Evolutionary conservation across 2,797 vertebrate genomes (phyloP).

Genomic region (Bovichtus diacanthus): DNA sequence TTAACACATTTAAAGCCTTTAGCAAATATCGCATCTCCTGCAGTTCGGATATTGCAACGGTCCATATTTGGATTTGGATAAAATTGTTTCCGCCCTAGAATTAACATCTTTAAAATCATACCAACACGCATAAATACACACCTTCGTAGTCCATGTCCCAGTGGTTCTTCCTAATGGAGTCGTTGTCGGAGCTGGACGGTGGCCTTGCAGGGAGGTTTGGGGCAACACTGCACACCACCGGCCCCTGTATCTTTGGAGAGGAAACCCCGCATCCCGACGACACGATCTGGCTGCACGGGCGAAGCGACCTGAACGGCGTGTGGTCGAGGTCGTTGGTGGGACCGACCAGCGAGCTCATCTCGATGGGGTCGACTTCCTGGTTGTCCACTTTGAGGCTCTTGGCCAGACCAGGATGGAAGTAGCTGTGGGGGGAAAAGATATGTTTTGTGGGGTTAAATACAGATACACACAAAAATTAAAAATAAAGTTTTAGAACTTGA

Average conservation of each 20-base stretch:
- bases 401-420: constrained; percentile 85
- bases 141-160: constrained; percentile 95
- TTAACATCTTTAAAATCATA: background rate
- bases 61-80: too few species aligned
- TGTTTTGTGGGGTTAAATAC: too few species aligned
- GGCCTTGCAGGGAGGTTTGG: constrained; percentile 91
- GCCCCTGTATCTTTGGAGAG: constrained; percentile 81
- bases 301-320: constrained; percentile 82
- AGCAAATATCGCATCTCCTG: too few species aligned
- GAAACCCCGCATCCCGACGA: constrained; percentile 61
- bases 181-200: constrained; percentile 89
- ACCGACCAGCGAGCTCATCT: constrained; percentile 85
- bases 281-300: constrained; percentile 73
- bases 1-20: too few species aligned
- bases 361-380: constrained; percentile 83
- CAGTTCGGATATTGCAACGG: too few species aligned
- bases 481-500: background rate
- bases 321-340: constrained; percentile 85
- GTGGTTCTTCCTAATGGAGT: constrained; percentile 91
- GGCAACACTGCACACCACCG: constrained; percentile 95
- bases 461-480: too few species aligned
- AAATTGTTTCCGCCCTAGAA: too few species aligned
- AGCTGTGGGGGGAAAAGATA: constrained; percentile 59
- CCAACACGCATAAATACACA: constrained; percentile 67
- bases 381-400: constrained; percentile 87